phyloP scores from a whole-genome alignment of 1,140 invertebrate genomes.

The Papilio dardanus region DNA sequence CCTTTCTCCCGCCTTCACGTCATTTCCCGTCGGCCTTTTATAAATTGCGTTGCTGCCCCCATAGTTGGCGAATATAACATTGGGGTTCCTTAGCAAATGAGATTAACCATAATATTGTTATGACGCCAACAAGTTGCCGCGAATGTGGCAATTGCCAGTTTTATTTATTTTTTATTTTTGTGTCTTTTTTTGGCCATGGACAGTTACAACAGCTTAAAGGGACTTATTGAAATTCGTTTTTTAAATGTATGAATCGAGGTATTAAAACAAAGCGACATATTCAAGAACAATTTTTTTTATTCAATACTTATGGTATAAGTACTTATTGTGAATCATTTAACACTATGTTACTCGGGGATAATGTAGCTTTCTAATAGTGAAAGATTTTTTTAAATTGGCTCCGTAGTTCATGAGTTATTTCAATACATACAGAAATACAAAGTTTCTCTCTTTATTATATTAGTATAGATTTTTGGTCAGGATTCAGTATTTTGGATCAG shows the following conservation, averaged over 20 bases:
- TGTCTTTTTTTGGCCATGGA: not conserved
- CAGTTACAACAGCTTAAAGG: too few relatives aligned
- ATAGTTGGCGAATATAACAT: conserved; percentile 63
- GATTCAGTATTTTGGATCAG: not conserved
- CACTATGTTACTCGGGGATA: too few relatives aligned
- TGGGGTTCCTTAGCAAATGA: conserved; percentile 65
- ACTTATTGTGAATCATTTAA: not conserved
- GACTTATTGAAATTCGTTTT: too few relatives aligned
- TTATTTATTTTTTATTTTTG: conserved; percentile 46
- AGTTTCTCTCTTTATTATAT: too few relatives aligned
- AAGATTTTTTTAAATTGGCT: too few relatives aligned
- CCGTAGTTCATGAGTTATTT: too few relatives aligned
- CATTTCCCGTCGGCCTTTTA: conserved; percentile 67
- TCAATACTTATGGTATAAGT: too few relatives aligned
- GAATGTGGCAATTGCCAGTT: conserved; percentile 51
- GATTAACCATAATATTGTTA: conserved; percentile 75
- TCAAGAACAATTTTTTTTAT: too few relatives aligned
- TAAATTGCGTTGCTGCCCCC: conserved; percentile 70
- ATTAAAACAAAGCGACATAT: too few relatives aligned
- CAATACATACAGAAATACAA: too few relatives aligned
- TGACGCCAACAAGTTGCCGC: conserved; percentile 59
- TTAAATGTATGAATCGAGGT: too few relatives aligned
- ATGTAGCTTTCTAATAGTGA: too few relatives aligned
- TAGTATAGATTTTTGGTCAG: not conserved
- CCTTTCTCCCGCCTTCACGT: conserved; percentile 71